A percentile compares a stretch with the other conserved stretches of the same genome.
Conservation (phyloP, 2,797 vertebrate genomes). For the Coreius guichenoti region DNA sequence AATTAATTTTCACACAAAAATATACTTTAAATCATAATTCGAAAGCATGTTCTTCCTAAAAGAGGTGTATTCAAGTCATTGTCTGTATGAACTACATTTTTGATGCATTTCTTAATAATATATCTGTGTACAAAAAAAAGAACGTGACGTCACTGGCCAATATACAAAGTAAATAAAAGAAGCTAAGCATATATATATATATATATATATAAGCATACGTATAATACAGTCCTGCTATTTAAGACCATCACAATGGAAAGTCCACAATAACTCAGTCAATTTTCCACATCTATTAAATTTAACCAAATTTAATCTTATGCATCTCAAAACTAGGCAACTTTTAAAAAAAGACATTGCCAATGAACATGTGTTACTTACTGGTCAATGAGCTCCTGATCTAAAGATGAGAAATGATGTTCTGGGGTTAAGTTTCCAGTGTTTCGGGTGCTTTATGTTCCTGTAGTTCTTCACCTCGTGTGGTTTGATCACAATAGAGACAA, state of each 20-base stretch:
- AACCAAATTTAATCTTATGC: not conserved
- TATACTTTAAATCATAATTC: not conserved
- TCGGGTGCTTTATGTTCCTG: not conserved
- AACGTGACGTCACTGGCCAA: not conserved
- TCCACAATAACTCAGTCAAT: not conserved
- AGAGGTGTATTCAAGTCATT: not conserved
- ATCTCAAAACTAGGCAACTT: not conserved
- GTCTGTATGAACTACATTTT: not conserved
- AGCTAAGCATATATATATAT: not conserved
- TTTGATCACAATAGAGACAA: slow-evolving; percentile 18
- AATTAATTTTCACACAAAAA: too few species aligned
- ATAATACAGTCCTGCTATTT: not conserved
- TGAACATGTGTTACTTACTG: slow-evolving; percentile 14
- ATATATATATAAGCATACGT: not conserved
- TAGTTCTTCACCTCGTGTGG: slow-evolving; percentile 3
- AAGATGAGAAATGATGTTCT: not conserved
- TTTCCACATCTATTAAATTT: not conserved
- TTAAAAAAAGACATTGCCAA: too few species aligned
- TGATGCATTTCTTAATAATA: not conserved
- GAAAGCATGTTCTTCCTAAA: not conserved
- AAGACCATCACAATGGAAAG: not conserved
- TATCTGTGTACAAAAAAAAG: not conserved
- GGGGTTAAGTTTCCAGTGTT: slow-evolving; percentile 6
- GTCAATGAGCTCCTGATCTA: not conserved
- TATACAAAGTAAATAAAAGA: not conserved